Evolutionary conservation across 2,888 invertebrate species (phyloP).

Genomic region (Tribolium freemani): DNA sequence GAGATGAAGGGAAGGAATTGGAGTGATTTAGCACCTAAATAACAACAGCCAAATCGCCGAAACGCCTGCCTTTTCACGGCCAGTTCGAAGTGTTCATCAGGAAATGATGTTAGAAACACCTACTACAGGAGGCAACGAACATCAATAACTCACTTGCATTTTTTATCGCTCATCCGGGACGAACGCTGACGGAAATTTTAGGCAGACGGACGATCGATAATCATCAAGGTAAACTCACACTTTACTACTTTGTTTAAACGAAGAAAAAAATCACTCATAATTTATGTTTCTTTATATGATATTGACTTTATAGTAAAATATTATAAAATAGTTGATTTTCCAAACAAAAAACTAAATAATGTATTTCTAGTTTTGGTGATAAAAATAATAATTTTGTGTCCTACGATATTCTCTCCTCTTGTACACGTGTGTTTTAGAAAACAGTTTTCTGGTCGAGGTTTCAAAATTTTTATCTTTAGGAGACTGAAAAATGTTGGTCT

Average conservation of each 20-base stretch:
- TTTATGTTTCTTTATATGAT: no score
- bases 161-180: not conserved
- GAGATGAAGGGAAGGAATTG: constrained; percentile 7
- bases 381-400: no score
- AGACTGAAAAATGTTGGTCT: no score
- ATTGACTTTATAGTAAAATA: no score
- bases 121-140: not conserved
- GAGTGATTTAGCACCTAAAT: constrained; percentile 28
- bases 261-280: no score
- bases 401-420: no score
- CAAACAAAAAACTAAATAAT: no score
- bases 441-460: no score
- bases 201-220: not conserved
- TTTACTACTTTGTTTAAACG: not conserved
- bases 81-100: not conserved
- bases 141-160: not conserved
- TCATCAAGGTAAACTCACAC: not conserved
- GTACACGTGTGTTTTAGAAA: no score
- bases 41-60: constrained; percentile 19
- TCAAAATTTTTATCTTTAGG: no score
- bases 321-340: no score
- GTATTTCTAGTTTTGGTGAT: no score
- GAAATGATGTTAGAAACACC: constrained; percentile 11
- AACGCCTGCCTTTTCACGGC: constrained; percentile 9
- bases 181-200: not conserved